A percentile compares a stretch with the other conserved stretches of the same genome.
Evolutionary conservation across 2,113 vertebrate genomes (phyloP).

Genomic region (Tetrao urogallus): DNA sequence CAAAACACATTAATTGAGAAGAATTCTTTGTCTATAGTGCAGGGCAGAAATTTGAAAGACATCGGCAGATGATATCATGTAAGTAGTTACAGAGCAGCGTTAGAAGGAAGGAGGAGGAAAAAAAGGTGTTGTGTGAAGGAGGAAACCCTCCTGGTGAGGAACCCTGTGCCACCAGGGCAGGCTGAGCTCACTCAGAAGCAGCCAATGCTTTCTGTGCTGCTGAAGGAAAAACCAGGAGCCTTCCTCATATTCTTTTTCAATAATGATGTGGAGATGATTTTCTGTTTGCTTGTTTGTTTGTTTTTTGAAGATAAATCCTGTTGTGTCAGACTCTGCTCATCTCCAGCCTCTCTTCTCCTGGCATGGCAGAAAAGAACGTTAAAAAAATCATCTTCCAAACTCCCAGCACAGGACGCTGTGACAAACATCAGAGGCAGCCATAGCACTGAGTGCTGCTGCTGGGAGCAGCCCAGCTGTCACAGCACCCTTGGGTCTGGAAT

Average conservation of each 20-base stretch:
- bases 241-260: too few species aligned
- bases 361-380: fast-evolving
- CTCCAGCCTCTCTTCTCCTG: background rate
- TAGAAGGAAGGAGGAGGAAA: too few species aligned
- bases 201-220: background rate
- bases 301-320: background rate
- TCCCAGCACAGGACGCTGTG: background rate
- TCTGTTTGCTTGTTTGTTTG: too few species aligned
- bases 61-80: slow-evolving; percentile 65
- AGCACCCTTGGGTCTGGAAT: fast-evolving
- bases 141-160: slow-evolving; percentile 19
- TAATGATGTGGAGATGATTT: too few species aligned
- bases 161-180: background rate
- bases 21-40: slow-evolving; percentile 79
- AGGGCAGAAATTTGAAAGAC: slow-evolving; percentile 64
- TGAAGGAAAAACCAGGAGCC: background rate
- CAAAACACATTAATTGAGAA: slow-evolving; percentile 73
- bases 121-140: background rate
- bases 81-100: slow-evolving; percentile 35
- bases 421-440: fast-evolving
- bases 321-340: background rate
- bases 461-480: too few species aligned
- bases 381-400: background rate
- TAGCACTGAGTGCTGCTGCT: too few species aligned
- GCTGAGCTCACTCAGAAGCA: background rate